Conservation (phyloP, 2,113 vertebrate species). For the Electrona antarctica region DNA sequence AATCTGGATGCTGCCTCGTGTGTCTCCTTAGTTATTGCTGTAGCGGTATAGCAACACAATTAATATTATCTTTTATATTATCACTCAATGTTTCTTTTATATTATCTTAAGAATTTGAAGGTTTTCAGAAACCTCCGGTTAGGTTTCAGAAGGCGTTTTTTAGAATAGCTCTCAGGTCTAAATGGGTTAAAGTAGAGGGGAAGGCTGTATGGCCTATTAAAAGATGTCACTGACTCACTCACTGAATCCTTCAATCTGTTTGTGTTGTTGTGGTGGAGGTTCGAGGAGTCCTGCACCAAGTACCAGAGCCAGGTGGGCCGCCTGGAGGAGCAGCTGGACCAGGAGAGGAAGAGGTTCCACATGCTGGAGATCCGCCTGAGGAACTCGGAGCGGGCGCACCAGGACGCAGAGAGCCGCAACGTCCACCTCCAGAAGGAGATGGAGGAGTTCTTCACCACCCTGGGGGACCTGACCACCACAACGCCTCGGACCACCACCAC, state of each 20-base stretch:
- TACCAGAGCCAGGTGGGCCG: slow-evolving; percentile 78
- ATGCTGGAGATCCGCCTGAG: slow-evolving; percentile 93
- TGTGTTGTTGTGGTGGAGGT: slow-evolving; percentile 75
- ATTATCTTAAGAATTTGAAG: too few species aligned
- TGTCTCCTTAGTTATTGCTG: too few species aligned
- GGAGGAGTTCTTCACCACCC: slow-evolving; percentile 93
- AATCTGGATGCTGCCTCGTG: too few species aligned
- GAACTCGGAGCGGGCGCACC: slow-evolving; percentile 90
- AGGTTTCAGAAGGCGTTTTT: too few species aligned
- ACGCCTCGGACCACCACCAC: slow-evolving; percentile 61
- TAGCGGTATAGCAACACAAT: too few species aligned
- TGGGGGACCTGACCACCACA: slow-evolving; percentile 86
- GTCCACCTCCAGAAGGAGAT: slow-evolving; percentile 90
- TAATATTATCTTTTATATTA: too few species aligned
- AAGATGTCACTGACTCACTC: not conserved
- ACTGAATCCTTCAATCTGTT: slow-evolving; percentile 3
- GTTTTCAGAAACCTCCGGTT: too few species aligned
- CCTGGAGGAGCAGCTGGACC: slow-evolving; percentile 89
- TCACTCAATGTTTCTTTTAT: too few species aligned
- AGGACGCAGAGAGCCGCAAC: slow-evolving; percentile 91
- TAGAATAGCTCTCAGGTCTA: too few species aligned
- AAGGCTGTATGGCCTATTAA: not conserved
- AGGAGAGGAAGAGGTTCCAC: slow-evolving; percentile 85
- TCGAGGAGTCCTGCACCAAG: slow-evolving; percentile 84
- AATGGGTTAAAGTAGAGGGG: not conserved